These are phyloP conservation scores for Calameuta pallipes DNA, from an alignment of 2,888 invertebrate species.

Conservation along the genomic window DNA sequence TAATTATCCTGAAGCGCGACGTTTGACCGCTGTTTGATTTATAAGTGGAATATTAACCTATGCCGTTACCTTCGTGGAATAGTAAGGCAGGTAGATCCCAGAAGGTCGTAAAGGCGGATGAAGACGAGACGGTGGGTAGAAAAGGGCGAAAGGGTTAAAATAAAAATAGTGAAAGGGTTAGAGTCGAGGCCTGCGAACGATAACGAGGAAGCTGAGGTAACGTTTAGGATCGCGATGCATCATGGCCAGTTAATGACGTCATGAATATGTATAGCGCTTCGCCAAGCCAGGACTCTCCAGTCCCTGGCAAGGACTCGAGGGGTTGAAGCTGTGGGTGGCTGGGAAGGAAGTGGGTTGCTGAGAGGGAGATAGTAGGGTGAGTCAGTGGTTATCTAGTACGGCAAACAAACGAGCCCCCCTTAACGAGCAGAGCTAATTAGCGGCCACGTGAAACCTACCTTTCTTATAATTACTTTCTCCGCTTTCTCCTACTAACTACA, in stretches of 20 bases:
- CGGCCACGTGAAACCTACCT: background rate
- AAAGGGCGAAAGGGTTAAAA: background rate
- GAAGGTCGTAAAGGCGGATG: background rate
- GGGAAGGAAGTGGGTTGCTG: background rate
- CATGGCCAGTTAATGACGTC: conserved; percentile 58
- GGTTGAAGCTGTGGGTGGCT: background rate
- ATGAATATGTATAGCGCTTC: conserved; percentile 52
- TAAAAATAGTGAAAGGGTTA: background rate
- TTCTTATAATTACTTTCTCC: background rate
- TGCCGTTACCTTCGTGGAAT: background rate
- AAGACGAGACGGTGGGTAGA: background rate
- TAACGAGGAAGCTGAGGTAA: conserved; percentile 40
- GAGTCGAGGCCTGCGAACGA: background rate
- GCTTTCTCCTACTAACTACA: background rate
- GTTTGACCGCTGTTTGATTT: background rate
- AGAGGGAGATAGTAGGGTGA: background rate
- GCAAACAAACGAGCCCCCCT: background rate
- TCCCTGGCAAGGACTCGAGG: background rate
- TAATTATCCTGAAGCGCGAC: background rate
- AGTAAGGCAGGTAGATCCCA: background rate
- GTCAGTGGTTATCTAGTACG: background rate
- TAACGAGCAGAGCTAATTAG: background rate
- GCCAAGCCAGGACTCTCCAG: background rate
- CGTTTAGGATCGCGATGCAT: conserved; percentile 58
- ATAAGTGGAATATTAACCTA: background rate